phyloP scores from a whole-genome alignment of 2,888 invertebrate genomes.

The Strigamia maritima region DNA sequence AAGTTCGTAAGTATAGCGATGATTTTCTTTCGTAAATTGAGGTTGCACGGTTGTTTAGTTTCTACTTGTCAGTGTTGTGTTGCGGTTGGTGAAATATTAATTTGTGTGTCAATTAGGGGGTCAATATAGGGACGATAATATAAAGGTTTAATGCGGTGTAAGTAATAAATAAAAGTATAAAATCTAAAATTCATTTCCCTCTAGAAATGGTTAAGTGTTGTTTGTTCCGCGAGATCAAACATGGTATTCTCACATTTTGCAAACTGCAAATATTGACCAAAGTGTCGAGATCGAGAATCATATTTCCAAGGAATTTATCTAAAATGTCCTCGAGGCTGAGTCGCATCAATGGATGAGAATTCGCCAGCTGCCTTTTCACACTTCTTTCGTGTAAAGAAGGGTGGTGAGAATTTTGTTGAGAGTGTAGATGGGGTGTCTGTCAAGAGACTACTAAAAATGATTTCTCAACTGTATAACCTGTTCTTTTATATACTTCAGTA shows the following conservation, averaged over 20 bases:
- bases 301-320: not conserved
- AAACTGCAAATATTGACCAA: not conserved
- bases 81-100: not conserved
- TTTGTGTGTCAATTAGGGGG: not conserved
- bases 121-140: not conserved
- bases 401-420: not conserved
- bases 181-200: not conserved
- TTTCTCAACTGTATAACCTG: not conserved
- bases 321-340: constrained; percentile 16
- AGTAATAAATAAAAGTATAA: not conserved
- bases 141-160: not conserved
- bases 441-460: not conserved
- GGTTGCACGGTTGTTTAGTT: not conserved
- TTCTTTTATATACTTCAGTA: not conserved
- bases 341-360: constrained; percentile 27
- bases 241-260: not conserved
- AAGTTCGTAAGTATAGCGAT: not conserved
- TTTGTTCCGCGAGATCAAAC: not conserved
- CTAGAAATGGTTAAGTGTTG: not conserved
- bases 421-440: not conserved
- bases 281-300: not conserved
- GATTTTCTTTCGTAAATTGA: not conserved
- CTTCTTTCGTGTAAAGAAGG: not conserved
- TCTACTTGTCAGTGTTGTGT: not conserved
- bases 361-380: not conserved